Evolutionary conservation across 2,888 invertebrate species (phyloP).

Genomic region (Cheilosia pagana): DNA sequence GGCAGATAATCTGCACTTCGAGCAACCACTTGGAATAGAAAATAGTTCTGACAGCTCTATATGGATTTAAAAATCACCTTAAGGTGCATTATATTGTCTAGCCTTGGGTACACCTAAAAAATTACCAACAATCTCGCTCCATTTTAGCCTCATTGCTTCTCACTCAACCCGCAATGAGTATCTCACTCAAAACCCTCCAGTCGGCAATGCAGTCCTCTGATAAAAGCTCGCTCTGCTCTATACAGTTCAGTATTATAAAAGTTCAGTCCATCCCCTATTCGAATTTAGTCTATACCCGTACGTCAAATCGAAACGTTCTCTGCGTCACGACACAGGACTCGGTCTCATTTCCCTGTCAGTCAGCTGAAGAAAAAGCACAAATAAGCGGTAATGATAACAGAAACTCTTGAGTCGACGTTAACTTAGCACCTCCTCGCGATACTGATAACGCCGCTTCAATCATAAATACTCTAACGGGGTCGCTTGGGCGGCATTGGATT

Average conservation of each 20-base stretch:
- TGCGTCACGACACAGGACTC: slow-evolving; percentile 12
- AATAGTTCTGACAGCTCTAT: too few species aligned
- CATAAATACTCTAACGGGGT: slow-evolving; percentile 33
- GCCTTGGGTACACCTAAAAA: slow-evolving; percentile 7
- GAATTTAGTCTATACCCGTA: slow-evolving; percentile 61
- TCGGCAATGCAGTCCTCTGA: slow-evolving; percentile 38
- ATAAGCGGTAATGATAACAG: slow-evolving; percentile 19
- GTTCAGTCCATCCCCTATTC: slow-evolving; percentile 48
- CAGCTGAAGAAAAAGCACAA: slow-evolving; percentile 25
- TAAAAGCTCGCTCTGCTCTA: slow-evolving; percentile 57
- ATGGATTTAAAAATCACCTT: too few species aligned
- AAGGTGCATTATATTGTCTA: background rate
- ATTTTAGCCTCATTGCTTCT: background rate
- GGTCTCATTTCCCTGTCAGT: background rate
- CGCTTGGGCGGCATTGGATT: slow-evolving; percentile 57
- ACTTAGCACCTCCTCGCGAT: too few species aligned
- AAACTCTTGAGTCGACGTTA: background rate
- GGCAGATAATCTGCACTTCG: too few species aligned
- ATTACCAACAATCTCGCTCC: background rate
- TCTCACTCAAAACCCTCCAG: slow-evolving; percentile 7
- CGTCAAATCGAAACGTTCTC: slow-evolving; percentile 54
- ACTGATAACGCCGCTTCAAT: background rate
- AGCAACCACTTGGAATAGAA: too few species aligned
- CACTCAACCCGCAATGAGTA: slow-evolving; percentile 56
- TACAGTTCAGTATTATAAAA: slow-evolving; percentile 64